A percentile compares a stretch with the other conserved stretches of the same genome.
Conservation (phyloP, 1,140 invertebrate genomes). For the Popillia japonica region DNA sequence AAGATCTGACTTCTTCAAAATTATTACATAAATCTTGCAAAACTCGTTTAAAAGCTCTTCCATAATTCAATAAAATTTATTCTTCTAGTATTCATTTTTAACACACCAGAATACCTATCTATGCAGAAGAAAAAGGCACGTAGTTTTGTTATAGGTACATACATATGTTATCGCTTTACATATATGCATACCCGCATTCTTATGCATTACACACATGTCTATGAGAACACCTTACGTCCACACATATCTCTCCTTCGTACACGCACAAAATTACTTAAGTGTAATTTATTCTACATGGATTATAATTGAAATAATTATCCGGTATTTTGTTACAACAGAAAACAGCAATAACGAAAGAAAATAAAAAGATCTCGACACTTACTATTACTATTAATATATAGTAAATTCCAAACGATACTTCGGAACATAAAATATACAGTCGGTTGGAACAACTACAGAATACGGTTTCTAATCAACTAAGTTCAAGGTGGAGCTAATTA, state of each 20-base stretch:
- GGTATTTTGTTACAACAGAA: slow-evolving; percentile 41
- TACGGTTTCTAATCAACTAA: slow-evolving; percentile 58
- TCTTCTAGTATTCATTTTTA: no score
- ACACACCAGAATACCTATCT: no score
- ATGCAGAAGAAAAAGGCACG: no score
- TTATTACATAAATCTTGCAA: no score
- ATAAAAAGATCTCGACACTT: slow-evolving; percentile 41
- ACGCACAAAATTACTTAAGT: slow-evolving; percentile 34
- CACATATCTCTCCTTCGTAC: neutral
- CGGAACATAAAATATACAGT: neutral
- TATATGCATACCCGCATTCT: no score
- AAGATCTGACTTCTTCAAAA: no score
- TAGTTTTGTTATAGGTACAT: no score
- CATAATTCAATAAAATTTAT: no score
- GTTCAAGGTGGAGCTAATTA: slow-evolving; percentile 58
- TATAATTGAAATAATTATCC: slow-evolving; percentile 47
- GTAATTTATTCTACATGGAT: slow-evolving; percentile 34
- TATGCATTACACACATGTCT: no score
- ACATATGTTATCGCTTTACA: no score
- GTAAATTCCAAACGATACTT: neutral
- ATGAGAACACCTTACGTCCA: neutral
- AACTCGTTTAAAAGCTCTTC: no score
- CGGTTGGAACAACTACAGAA: slow-evolving; percentile 41
- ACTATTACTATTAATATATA: neutral
- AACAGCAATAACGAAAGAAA: neutral